These are phyloP conservation scores for Drosophila pegasa DNA, from an alignment of 2,888 invertebrate species.

Conservation along the genomic window DNA sequence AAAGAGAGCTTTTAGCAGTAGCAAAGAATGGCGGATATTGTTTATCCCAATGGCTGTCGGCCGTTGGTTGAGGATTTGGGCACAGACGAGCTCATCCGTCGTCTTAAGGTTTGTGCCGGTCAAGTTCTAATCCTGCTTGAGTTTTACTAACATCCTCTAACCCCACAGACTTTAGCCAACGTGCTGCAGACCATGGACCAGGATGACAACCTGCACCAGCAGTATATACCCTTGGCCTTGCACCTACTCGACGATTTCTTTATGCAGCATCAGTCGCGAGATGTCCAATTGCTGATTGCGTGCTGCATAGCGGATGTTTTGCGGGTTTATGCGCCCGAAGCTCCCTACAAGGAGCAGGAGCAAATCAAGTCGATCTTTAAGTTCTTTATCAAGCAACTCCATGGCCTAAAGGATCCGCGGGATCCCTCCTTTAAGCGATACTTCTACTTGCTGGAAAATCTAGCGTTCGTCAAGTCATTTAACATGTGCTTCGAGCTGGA, in stretches of 20 bases:
- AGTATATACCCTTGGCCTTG: slow-evolving; percentile 95
- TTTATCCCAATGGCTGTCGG: slow-evolving; percentile 97
- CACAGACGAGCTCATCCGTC: slow-evolving; percentile 96
- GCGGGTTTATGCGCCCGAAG: slow-evolving; percentile 98
- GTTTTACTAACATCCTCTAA: background rate
- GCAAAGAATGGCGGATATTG: slow-evolving; percentile 91
- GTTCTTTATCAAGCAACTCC: slow-evolving; percentile 96
- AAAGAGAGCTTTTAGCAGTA: slow-evolving; percentile 22
- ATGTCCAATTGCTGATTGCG: slow-evolving; percentile 97
- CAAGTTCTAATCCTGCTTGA: background rate
- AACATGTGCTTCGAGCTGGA: slow-evolving; percentile 99
- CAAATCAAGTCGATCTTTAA: slow-evolving; percentile 96
- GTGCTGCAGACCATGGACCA: slow-evolving; percentile 98
- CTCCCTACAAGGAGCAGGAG: slow-evolving; percentile 97
- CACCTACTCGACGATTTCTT: slow-evolving; percentile 97
- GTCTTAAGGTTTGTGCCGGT: slow-evolving; percentile 91
- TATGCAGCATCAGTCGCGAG: slow-evolving; percentile 94
- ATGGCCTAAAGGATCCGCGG: slow-evolving; percentile 97
- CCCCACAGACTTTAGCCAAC: slow-evolving; percentile 92
- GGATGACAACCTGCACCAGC: slow-evolving; percentile 97
- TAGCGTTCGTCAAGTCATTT: slow-evolving; percentile 98
- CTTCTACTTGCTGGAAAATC: slow-evolving; percentile 97
- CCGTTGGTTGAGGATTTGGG: slow-evolving; percentile 97
- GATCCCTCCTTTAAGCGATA: slow-evolving; percentile 99
- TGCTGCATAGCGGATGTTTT: slow-evolving; percentile 99